Evolutionary conservation across 2,888 invertebrate species (phyloP).

Genomic region (Sepiola atlantica): DNA sequence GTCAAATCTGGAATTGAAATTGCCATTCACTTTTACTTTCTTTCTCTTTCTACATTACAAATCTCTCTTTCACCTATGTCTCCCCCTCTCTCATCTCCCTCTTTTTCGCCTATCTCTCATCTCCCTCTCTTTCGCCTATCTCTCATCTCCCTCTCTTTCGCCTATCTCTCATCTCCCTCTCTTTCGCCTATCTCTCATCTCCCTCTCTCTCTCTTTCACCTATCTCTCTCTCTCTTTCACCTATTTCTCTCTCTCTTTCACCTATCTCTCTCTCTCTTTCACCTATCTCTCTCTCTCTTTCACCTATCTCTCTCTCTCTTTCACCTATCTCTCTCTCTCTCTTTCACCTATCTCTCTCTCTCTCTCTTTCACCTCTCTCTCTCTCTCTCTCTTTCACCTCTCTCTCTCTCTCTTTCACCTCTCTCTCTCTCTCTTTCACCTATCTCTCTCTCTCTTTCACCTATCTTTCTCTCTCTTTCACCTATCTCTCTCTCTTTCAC

Average conservation of each 20-base stretch:
- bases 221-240: neutral
- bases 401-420: neutral
- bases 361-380: no score
- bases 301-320: neutral
- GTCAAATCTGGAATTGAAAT: slow-evolving; percentile 9
- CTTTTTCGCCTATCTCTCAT: neutral
- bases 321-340: neutral
- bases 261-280: neutral
- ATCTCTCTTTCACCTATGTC: neutral
- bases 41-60: neutral
- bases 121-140: neutral
- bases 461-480: neutral
- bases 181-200: fast-evolving
- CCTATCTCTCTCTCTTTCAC: neutral
- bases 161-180: neutral
- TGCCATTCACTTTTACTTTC: neutral
- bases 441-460: no score
- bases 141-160: neutral
- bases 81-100: neutral
- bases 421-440: neutral
- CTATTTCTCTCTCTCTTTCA: neutral
- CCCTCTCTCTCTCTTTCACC: neutral
- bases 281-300: neutral
- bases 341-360: no score
- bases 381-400: neutral